Evolutionary conservation across 2,797 vertebrate species (phyloP).

Genomic region (Leuciscus waleckii): DNA sequence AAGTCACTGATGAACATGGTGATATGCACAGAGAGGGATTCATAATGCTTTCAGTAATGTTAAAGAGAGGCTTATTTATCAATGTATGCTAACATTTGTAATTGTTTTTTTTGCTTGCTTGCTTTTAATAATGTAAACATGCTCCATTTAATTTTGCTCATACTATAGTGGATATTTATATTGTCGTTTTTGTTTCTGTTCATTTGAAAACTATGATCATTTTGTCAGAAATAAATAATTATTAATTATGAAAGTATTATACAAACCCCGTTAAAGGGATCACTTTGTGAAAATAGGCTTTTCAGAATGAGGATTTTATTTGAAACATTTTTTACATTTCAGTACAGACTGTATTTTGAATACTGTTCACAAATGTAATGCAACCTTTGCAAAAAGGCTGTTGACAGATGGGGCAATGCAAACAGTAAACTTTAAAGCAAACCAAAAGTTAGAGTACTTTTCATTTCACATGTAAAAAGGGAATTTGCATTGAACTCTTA

Average conservation of each 20-base stretch:
- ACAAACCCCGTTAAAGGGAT: neutral
- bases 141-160: too few relatives aligned
- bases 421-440: too few relatives aligned
- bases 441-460: neutral
- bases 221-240: neutral
- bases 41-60: neutral
- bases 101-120: too few relatives aligned
- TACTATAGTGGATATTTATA: neutral
- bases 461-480: neutral
- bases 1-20: neutral
- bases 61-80: neutral
- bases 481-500: too few relatives aligned
- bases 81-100: too few relatives aligned
- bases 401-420: neutral
- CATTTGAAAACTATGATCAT: neutral
- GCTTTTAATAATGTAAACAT: too few relatives aligned
- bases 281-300: too few relatives aligned
- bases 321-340: neutral
- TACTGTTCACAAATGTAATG: neutral
- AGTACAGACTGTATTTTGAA: neutral
- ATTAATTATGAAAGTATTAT: neutral
- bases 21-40: neutral
- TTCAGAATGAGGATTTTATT: too few relatives aligned
- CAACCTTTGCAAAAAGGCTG: neutral
- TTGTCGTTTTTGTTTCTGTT: neutral